These are phyloP conservation scores for Pardalotus punctatus DNA, from an alignment of 2,113 vertebrate genomes.

Conservation along the genomic window DNA sequence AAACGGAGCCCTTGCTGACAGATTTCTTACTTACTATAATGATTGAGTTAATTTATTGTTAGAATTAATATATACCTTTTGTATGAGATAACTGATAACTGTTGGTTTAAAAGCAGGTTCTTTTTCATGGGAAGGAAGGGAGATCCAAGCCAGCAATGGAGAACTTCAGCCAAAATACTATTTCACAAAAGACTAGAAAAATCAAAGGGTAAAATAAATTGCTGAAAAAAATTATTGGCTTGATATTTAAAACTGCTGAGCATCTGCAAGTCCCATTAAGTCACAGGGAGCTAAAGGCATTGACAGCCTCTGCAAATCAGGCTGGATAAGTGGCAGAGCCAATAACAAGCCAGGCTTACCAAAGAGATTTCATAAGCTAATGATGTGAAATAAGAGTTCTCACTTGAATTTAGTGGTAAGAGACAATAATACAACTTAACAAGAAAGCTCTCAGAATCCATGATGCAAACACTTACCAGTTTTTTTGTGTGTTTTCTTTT, in stretches of 20 bases:
- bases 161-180: background rate
- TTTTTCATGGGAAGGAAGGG: background rate
- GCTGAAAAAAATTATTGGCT: background rate
- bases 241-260: conserved; percentile 45
- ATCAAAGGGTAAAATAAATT: background rate
- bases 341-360: background rate
- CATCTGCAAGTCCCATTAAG: background rate
- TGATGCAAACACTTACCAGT: background rate
- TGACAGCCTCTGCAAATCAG: background rate
- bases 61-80: background rate
- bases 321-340: background rate
- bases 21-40: background rate
- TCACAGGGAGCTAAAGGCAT: background rate
- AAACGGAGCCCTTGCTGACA: background rate
- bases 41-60: background rate
- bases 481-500: background rate
- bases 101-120: background rate
- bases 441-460: background rate
- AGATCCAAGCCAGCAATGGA: background rate
- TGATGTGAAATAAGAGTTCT: background rate
- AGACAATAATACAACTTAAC: background rate
- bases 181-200: background rate
- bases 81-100: background rate
- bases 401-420: background rate
- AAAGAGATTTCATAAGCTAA: background rate